Conservation (phyloP, 2,797 vertebrate genomes). For the Accipiter minullus region DNA sequence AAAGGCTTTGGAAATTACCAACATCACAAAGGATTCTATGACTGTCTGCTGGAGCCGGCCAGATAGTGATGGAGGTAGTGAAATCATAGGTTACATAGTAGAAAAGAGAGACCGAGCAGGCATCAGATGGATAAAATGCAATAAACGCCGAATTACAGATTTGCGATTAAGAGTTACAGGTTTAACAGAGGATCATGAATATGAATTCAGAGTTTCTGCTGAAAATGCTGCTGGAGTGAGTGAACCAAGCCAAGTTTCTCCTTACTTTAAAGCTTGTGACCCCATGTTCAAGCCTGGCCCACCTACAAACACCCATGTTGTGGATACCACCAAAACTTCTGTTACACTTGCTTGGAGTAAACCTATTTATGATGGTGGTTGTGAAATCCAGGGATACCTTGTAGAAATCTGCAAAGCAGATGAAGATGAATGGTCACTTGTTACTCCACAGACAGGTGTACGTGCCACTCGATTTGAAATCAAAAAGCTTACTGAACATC, state of each 20-base stretch:
- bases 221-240: conserved; percentile 94
- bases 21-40: conserved; percentile 94
- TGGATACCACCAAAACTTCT: conserved; percentile 90
- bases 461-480: conserved; percentile 93
- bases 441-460: conserved; percentile 91
- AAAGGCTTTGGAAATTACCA: conserved; percentile 89
- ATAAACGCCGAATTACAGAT: conserved; percentile 92
- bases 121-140: conserved; percentile 96
- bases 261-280: conserved; percentile 92
- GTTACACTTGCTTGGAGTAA: conserved; percentile 91
- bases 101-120: conserved; percentile 95
- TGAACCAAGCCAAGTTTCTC: conserved; percentile 88
- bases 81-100: conserved; percentile 89
- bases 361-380: conserved; percentile 93
- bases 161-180: conserved; percentile 91
- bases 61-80: conserved; percentile 90
- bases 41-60: conserved; percentile 92
- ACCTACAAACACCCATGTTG: conserved; percentile 87
- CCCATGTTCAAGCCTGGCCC: conserved; percentile 95
- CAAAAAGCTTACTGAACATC: conserved; percentile 89
- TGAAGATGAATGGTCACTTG: conserved; percentile 94
- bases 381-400: conserved; percentile 91
- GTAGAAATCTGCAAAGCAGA: conserved; percentile 96
- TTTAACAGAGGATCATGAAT: conserved; percentile 90
- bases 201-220: conserved; percentile 94